A percentile compares a stretch with the other conserved stretches of the same genome.
Conservation (phyloP, 2,113 vertebrate species). For the Elaphurus davidianus region DNA sequence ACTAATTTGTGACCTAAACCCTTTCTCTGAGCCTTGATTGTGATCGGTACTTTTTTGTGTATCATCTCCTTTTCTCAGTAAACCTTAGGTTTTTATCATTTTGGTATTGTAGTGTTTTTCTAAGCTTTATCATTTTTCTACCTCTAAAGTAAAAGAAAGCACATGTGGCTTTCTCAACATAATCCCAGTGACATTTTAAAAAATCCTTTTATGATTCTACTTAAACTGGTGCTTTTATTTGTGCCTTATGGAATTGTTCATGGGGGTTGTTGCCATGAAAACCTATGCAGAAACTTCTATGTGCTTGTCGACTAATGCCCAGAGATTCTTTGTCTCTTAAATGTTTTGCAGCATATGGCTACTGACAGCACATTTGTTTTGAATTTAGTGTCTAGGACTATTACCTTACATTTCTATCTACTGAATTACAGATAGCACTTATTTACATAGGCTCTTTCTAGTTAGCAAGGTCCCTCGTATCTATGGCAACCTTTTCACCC, state of each 20-base stretch:
- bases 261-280: background rate
- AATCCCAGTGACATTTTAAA: background rate
- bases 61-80: background rate
- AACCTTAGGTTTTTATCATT: background rate
- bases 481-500: background rate
- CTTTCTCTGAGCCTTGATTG: background rate
- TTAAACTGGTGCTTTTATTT: background rate
- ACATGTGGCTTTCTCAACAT: background rate
- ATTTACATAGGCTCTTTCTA: background rate
- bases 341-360: background rate
- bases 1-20: background rate
- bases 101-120: background rate
- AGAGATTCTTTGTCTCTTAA: background rate
- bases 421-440: background rate
- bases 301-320: background rate
- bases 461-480: background rate
- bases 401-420: background rate
- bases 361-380: background rate
- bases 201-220: background rate
- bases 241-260: background rate
- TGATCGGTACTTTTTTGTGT: background rate
- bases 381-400: background rate
- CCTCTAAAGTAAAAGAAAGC: background rate
- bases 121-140: background rate
- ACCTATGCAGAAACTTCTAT: background rate